phyloP scores from a whole-genome alignment of 2,888 invertebrate genomes.

The Phalera bucephala region DNA sequence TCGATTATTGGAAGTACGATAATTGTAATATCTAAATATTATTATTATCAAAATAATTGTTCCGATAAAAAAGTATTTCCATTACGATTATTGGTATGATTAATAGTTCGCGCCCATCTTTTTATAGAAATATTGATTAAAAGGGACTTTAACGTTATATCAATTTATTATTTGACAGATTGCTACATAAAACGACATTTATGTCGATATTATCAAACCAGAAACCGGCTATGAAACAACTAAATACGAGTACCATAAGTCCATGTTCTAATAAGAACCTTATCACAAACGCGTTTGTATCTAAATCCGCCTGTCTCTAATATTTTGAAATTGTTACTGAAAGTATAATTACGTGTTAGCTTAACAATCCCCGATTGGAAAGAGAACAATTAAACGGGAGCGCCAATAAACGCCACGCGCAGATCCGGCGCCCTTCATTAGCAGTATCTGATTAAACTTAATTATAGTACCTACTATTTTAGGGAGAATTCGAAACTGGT shows the following conservation, averaged over 20 bases:
- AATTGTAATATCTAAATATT: conserved; percentile 21
- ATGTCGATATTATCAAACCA: too few relatives aligned
- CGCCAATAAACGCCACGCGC: neutral
- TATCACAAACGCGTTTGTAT: neutral
- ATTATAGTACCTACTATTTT: neutral
- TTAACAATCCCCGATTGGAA: neutral
- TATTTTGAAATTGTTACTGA: neutral
- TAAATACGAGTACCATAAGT: too few relatives aligned
- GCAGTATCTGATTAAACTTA: conserved; percentile 1
- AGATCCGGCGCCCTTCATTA: neutral
- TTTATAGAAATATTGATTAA: too few relatives aligned
- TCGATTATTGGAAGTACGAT: conserved; percentile 36
- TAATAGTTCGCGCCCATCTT: conserved; percentile 21
- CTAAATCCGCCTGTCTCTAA: neutral
- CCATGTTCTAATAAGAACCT: neutral
- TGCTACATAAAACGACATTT: too few relatives aligned
- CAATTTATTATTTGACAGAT: too few relatives aligned
- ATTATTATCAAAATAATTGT: conserved; percentile 26
- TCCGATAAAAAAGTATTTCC: conserved; percentile 19
- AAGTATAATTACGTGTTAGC: neutral
- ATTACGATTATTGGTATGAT: conserved; percentile 10
- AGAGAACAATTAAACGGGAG: neutral
- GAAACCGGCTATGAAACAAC: too few relatives aligned
- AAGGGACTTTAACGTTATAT: too few relatives aligned
- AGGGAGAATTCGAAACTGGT: neutral